These are phyloP conservation scores for Myiotriccus ornatus DNA, from an alignment of 2,797 vertebrate genomes.

Conservation along the genomic window DNA sequence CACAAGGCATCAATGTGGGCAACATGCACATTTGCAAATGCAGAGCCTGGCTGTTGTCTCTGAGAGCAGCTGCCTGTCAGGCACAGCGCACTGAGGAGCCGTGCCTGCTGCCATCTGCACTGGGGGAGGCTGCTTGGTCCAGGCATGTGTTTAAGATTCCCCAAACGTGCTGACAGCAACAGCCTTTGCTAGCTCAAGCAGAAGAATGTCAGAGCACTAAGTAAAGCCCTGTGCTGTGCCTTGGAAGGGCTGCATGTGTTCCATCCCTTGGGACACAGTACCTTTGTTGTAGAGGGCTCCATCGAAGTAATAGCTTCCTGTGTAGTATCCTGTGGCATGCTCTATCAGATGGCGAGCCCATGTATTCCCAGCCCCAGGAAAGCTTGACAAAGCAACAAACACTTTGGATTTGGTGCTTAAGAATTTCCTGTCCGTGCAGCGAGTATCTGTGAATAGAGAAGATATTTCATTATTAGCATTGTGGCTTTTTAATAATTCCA, in stretches of 20 bases:
- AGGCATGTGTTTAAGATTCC: accelerated
- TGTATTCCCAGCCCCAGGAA: constrained; percentile 95
- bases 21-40: accelerated
- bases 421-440: constrained; percentile 92
- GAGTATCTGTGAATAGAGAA: constrained; percentile 82
- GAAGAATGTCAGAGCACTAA: not conserved
- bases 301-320: constrained; percentile 96
- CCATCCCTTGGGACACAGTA: constrained; percentile 2
- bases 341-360: constrained; percentile 96
- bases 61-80: not conserved
- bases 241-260: not conserved
- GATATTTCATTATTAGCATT: constrained; percentile 5
- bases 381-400: constrained; percentile 93
- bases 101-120: not conserved
- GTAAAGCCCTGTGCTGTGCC: accelerated
- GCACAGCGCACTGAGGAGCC: accelerated
- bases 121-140: accelerated
- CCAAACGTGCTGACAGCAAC: accelerated
- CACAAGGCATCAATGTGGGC: not conserved
- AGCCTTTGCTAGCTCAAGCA: not conserved
- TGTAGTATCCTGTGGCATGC: constrained; percentile 92
- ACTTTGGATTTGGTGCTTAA: constrained; percentile 87
- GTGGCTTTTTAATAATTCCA: not conserved
- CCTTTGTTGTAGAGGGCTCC: constrained; percentile 95
- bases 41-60: not conserved